Evolutionary conservation across 2,113 vertebrate species (phyloP), one percentile per base, ranked within the genome.

Genomic region (Thamnaconus septentrionalis): DNA sequence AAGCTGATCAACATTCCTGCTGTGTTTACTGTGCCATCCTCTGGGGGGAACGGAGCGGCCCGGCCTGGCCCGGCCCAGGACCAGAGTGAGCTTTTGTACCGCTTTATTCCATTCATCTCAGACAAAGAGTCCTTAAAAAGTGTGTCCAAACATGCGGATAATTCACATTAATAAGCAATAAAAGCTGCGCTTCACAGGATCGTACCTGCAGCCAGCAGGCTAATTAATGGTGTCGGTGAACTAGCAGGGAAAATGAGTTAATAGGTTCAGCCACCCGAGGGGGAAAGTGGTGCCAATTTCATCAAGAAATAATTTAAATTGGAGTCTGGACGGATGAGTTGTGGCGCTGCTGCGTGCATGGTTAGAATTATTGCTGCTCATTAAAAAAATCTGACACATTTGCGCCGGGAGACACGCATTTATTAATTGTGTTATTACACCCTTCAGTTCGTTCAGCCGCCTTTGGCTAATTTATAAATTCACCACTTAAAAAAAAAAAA

Each of bases 1-100:
- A 90, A 87, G 84, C 81, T 78, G 87, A 85, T 90, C 88, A 89
- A 88, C 88, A 91, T 90, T 90, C 88, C 76, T 85, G 48, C 60
- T 75, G 80, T 83, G 75, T 86, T 88, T 84, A 81, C 58, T 69
- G 84, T 79, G 70, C 77, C 77, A 79, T 87, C 79, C 82, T 79
- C 83, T 82, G 69, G 64, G 59, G 66, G 59, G 71, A 60, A 76
- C 62, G 53, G 69, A 58, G 52, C 57, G 56, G 50, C 10, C 31
- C 60, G 54, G 41, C 52, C 2, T 55, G 42, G 40, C 46, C 61
- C 59, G 48, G 41, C 41, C 41, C 41, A 40, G 54, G 53, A 31
- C 18, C 9, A 31, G 11, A 6, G 47, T 51, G 4, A 43, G 40
- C 53, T 61, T 57, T 61, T 59, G 58, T 73, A 44, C 58, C 31